A percentile compares a stretch with the other conserved stretches of the same genome.
Conservation (phyloP, 2,888 invertebrate genomes). For the Luperina nickerlii region DNA sequence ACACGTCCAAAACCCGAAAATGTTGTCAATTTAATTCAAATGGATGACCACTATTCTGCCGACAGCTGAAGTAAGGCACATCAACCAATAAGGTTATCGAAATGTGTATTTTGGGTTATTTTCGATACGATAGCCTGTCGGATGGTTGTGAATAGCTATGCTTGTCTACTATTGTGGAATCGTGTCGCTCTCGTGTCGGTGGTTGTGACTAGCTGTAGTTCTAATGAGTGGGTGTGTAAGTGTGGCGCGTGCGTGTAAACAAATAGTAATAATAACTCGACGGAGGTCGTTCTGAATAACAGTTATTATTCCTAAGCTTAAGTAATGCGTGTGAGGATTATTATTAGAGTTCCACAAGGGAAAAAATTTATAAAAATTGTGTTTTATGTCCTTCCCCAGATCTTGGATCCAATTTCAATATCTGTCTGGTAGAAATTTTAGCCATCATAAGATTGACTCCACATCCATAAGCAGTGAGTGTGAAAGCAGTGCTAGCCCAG, state of each 20-base stretch:
- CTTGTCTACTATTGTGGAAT: not conserved
- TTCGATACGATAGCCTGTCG: not conserved
- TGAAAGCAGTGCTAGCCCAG: no score
- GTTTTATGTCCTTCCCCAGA: not conserved
- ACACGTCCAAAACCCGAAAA: no score
- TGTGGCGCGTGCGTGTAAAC: constrained; percentile 26
- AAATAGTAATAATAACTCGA: constrained; percentile 25
- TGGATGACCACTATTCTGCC: no score
- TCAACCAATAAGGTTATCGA: not conserved
- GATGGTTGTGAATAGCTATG: not conserved
- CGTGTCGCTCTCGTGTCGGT: constrained; percentile 28
- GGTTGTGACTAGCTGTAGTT: not conserved
- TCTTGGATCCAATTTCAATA: not conserved
- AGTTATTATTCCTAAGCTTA: constrained; percentile 33
- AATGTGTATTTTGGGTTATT: not conserved
- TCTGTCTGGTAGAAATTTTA: not conserved
- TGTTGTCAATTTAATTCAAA: no score
- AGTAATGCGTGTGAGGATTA: constrained; percentile 37
- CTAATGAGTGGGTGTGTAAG: constrained; percentile 21
- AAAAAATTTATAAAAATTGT: not conserved
- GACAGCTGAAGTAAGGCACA: not conserved
- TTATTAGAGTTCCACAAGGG: constrained; percentile 19
- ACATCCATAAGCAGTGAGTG: no score
- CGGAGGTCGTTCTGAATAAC: constrained; percentile 26
- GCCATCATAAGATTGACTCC: not conserved